Evolutionary conservation across 2,113 vertebrate genomes (phyloP).

Genomic region (Cyrtonyx montezumae): DNA sequence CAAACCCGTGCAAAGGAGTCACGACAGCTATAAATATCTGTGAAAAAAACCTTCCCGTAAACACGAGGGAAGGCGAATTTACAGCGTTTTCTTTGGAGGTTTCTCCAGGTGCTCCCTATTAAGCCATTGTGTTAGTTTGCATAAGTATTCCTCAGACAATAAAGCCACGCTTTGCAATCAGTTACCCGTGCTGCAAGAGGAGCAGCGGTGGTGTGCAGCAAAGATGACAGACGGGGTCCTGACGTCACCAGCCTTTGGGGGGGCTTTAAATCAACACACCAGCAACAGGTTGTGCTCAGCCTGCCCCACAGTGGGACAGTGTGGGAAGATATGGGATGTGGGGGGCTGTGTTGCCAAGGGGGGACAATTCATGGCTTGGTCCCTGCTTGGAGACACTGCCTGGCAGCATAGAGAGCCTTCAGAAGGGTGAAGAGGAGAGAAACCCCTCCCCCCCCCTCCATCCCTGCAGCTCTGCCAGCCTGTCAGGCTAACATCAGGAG

Average conservation of each 20-base stretch:
- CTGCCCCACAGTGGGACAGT: accelerated
- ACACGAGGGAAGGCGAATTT: constrained; percentile 53
- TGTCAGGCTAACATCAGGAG: not conserved
- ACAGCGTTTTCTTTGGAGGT: constrained; percentile 27
- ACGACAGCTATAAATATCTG: constrained; percentile 63
- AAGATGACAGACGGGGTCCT: constrained; percentile 30
- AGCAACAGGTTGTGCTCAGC: not conserved
- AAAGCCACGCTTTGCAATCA: not conserved
- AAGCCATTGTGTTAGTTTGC: constrained; percentile 54
- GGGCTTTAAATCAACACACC: not conserved
- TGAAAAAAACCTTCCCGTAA: constrained; percentile 44
- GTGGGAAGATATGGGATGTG: not conserved
- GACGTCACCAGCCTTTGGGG: not conserved
- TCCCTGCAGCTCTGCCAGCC: not conserved
- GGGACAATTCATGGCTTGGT: accelerated
- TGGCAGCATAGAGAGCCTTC: not conserved
- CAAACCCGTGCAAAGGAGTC: constrained; percentile 30
- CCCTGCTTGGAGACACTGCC: accelerated
- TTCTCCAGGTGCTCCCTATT: constrained; percentile 59
- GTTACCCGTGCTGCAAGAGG: constrained; percentile 18
- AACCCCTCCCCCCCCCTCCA: not conserved
- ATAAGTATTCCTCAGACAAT: constrained; percentile 65
- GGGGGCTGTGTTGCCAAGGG: accelerated
- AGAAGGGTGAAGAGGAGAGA: not conserved
- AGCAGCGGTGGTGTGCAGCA: accelerated